Evolutionary conservation across 2,113 vertebrate genomes (phyloP).

Genomic region (Nematolebias whitei): DNA sequence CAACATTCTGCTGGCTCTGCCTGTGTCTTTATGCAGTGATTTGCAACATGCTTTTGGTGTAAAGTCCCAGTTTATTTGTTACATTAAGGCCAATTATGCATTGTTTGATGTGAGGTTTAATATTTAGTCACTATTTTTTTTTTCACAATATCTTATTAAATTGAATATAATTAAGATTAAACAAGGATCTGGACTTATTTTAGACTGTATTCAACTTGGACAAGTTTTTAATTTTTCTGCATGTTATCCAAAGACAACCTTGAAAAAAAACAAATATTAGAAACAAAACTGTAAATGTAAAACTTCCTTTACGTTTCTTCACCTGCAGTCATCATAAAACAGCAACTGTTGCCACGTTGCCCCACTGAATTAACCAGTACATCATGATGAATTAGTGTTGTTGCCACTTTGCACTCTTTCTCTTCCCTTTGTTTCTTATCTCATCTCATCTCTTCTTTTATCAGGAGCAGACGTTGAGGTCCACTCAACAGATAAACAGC

Average conservation of each 20-base stretch:
- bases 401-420: constrained; percentile 30
- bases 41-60: no score
- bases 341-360: not conserved
- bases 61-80: no score
- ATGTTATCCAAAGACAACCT: not conserved
- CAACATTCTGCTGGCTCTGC: no score
- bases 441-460: constrained; percentile 53
- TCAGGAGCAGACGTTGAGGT: constrained; percentile 69
- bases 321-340: constrained; percentile 29
- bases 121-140: not conserved
- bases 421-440: constrained; percentile 24
- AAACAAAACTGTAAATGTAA: no score
- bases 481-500: constrained; percentile 65
- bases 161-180: not conserved
- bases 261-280: not conserved
- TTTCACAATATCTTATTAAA: no score
- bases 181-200: not conserved
- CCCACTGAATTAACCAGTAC: constrained; percentile 35
- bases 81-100: no score
- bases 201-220: not conserved
- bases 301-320: constrained; percentile 4
- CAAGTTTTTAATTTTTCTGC: not conserved
- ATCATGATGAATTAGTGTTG: constrained; percentile 44
- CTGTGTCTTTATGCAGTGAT: no score
- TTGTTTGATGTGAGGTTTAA: no score